Conservation (phyloP, 2,888 invertebrate species). For the Eilema depressum region DNA sequence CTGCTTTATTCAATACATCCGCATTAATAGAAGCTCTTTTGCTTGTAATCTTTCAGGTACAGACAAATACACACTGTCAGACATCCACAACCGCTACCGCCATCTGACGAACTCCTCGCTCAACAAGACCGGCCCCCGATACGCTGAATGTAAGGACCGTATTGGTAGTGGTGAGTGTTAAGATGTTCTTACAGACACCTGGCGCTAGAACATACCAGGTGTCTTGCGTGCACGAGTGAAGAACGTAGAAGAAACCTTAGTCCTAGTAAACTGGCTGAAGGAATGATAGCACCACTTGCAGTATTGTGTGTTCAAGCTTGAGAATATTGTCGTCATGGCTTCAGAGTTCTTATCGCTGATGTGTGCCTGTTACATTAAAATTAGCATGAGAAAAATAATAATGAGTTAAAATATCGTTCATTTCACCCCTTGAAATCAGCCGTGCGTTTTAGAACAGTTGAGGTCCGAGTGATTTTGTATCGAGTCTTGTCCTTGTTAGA, state of each 20-base stretch:
- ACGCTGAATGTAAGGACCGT: constrained; percentile 93
- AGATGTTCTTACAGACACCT: constrained; percentile 54
- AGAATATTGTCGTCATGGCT: constrained; percentile 7
- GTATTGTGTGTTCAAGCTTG: constrained; percentile 11
- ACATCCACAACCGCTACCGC: constrained; percentile 93
- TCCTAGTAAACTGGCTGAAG: constrained; percentile 23
- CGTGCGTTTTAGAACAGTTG: too few species aligned
- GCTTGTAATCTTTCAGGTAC: constrained; percentile 89
- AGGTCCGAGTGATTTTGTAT: not conserved
- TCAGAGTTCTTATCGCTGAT: not conserved
- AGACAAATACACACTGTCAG: constrained; percentile 94
- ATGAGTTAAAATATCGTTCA: too few species aligned
- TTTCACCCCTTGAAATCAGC: too few species aligned
- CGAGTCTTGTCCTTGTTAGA: too few species aligned
- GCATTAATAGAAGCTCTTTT: not conserved
- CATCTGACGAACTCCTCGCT: constrained; percentile 97
- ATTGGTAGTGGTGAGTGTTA: constrained; percentile 90
- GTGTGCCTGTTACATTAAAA: not conserved
- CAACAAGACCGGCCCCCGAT: constrained; percentile 95
- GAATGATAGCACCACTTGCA: constrained; percentile 1
- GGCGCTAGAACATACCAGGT: constrained; percentile 27
- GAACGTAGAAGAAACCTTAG: constrained; percentile 21
- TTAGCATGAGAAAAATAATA: not conserved
- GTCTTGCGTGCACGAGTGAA: constrained; percentile 20
- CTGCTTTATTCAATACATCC: too few species aligned